Base-by-base conservation (phyloP, 2,888 invertebrate genomes). In the Mantis religiosa region DNA sequence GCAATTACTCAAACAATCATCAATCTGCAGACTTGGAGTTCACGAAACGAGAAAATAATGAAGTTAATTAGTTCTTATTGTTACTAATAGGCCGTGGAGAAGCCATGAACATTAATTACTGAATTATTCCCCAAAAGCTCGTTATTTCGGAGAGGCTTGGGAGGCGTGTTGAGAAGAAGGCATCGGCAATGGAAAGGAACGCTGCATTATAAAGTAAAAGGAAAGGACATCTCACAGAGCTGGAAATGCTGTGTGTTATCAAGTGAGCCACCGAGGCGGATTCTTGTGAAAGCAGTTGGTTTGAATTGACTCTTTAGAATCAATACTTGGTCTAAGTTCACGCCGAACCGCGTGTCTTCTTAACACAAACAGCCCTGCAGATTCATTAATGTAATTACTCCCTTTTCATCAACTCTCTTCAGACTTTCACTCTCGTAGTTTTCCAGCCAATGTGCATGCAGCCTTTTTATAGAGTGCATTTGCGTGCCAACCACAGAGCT, bases 301-400 rank as follows among this genome's bases (percentile, higher is more conserved):
- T 71, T 71, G 54, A 71, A 71, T 71, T 71, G 25, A 71, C 54
- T 71, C 54, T 71, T 71, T 71, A 71, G 54, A 71, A 71, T 71
- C 54, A 71, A 71, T 71, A 71, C 54, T 71, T 71, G 54, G 54
- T 71, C 54, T 71, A 71, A 71, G 54, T 71, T 71, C 54, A 71
- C 54, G 20, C 54, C 25, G 54, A 71, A 71, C 54, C 25, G 54
- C 54, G 54, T 71, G 25, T 71, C 54, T 15, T 71, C 54, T 71
- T 71, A 71, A 71, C 54, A 71, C 54, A 71, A 71, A 71, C 54
- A 71, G 54, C 54, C 54, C 54, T 71, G 54, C 54, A 71, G 85
- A 47, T 47, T 85, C 85, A 85, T 85, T 85, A 85, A 85, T 47
- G 47, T 28, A 85, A 85, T 85, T 85, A 85, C 47, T 85, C 41